These are phyloP conservation scores for Caretta caretta DNA, from an alignment of 2,113 vertebrate species.

Conservation along the genomic window DNA sequence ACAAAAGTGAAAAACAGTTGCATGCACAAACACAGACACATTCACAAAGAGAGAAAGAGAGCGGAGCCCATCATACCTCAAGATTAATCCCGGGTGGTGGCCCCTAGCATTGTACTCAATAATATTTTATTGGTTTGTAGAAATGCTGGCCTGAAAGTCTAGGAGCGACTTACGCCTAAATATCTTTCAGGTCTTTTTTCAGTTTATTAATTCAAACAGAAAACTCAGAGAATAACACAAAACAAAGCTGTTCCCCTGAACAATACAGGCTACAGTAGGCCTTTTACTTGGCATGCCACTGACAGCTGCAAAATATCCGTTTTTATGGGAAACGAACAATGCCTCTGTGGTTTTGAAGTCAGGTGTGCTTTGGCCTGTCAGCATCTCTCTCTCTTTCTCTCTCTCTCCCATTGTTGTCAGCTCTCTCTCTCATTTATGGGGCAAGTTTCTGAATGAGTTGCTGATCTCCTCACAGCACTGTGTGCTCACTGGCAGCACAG, in stretches of 20 bases:
- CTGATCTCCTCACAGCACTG: background rate
- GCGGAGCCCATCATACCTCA: too few relatives aligned
- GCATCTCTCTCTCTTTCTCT: background rate
- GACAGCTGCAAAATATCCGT: background rate
- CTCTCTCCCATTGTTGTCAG: background rate
- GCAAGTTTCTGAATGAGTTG: background rate
- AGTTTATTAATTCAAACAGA: background rate
- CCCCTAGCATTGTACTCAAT: too few relatives aligned
- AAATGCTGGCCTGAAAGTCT: background rate
- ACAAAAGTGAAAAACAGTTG: too few relatives aligned
- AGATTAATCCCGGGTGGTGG: too few relatives aligned
- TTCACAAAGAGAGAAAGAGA: too few relatives aligned
- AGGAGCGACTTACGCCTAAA: background rate
- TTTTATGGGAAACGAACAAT: background rate
- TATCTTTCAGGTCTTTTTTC: background rate
- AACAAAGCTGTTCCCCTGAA: background rate
- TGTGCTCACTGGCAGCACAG: constrained; percentile 26
- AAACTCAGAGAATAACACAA: background rate
- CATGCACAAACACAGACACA: too few relatives aligned
- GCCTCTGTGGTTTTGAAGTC: background rate
- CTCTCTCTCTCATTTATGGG: too few relatives aligned
- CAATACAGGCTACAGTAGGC: background rate
- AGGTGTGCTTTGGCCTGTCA: background rate
- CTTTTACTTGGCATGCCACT: background rate
- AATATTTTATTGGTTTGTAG: too few relatives aligned